Percentiles rank a stretch among this genome's conserved stretches.
Evolutionary conservation across 2,797 vertebrate species (phyloP).

Genomic region (Hyperoplus immaculatus): DNA sequence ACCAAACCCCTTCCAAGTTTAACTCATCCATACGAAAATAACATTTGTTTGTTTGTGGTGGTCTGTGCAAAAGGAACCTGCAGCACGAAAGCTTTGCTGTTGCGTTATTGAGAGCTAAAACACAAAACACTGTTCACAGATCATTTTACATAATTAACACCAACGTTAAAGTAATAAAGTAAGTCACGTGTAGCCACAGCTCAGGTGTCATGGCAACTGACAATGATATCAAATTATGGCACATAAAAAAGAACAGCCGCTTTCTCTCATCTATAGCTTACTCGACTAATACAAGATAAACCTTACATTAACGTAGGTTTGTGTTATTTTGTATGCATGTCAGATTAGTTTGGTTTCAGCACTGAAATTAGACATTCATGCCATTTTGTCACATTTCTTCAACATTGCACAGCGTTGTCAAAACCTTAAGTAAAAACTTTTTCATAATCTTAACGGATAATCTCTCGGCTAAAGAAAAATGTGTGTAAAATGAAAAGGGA

Average conservation of each 20-base stretch:
- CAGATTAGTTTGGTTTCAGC: conserved; percentile 78
- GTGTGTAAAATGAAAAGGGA: conserved; percentile 19
- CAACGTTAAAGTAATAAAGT: conserved; percentile 42
- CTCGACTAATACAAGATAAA: conserved; percentile 32
- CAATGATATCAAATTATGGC: conserved; percentile 59
- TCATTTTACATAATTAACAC: conserved; percentile 24
- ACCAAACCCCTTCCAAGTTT: conserved; percentile 45
- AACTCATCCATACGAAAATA: conserved; percentile 61
- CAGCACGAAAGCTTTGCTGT: conserved; percentile 44
- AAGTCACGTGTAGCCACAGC: conserved; percentile 54
- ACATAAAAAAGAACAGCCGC: conserved; percentile 67
- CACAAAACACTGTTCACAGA: conserved; percentile 37
- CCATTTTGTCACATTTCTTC: conserved; percentile 39
- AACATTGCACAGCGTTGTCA: conserved; percentile 73
- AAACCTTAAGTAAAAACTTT: conserved; percentile 42
- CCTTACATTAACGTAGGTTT: conserved; percentile 44
- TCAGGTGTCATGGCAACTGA: conserved; percentile 33
- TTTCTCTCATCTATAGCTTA: conserved; percentile 34
- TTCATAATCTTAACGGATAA: conserved; percentile 31
- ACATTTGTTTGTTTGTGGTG: conserved; percentile 34
- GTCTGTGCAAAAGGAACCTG: conserved; percentile 68
- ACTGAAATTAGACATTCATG: conserved; percentile 75
- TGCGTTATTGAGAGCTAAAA: conserved; percentile 48
- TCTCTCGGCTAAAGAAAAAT: conserved; percentile 15
- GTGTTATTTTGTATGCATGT: conserved; percentile 53